phyloP scores from a whole-genome alignment of 2,888 invertebrate species.

The Criorhina ranunculi region DNA sequence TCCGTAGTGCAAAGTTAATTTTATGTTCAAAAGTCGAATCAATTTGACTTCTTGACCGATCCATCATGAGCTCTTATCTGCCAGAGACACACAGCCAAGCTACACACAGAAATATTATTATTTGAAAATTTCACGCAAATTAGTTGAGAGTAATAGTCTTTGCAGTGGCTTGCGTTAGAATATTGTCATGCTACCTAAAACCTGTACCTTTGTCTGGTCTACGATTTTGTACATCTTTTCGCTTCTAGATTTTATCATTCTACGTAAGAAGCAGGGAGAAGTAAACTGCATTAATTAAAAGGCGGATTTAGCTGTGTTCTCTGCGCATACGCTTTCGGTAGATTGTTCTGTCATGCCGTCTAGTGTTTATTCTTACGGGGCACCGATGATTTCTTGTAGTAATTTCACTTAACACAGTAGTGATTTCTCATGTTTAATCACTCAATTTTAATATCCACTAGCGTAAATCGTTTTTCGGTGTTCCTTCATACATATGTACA shows the following conservation, averaged over 20 bases:
- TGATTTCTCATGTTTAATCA: no score
- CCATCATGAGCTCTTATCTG: neutral
- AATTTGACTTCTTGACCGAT: neutral
- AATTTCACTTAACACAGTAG: no score
- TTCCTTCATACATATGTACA: no score
- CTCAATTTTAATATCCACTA: no score
- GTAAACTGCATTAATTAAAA: conserved; percentile 52
- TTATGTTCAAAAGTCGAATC: no score
- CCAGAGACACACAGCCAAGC: neutral
- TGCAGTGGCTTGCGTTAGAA: neutral
- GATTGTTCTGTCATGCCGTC: neutral
- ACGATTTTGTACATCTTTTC: conserved; percentile 15
- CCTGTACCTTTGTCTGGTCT: conserved; percentile 2
- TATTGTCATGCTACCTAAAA: conserved; percentile 5
- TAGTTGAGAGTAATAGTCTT: neutral
- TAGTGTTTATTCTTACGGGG: no score
- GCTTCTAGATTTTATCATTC: conserved; percentile 22
- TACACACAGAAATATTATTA: neutral
- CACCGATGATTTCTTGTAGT: no score
- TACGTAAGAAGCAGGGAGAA: neutral
- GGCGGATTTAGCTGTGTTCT: conserved; percentile 25
- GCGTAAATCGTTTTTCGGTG: no score
- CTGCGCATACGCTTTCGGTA: conserved; percentile 15
- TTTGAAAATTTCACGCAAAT: neutral
- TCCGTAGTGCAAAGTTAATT: no score